phyloP scores from a whole-genome alignment of 2,113 vertebrate species.

The Leptobrachium ailaonicum region DNA sequence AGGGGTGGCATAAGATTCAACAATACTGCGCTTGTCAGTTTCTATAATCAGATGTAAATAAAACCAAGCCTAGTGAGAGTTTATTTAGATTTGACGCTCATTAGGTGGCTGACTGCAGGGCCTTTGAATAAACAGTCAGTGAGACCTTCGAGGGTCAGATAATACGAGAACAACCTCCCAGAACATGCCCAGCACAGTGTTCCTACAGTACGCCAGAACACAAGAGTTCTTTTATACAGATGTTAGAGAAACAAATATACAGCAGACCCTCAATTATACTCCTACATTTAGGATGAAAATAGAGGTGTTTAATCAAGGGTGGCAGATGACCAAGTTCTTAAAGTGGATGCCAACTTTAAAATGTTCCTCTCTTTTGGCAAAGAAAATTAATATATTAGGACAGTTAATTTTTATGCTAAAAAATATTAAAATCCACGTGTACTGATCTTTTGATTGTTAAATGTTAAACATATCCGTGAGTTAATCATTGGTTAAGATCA shows the following conservation, averaged over 20 bases:
- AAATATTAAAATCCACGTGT: constrained; percentile 23
- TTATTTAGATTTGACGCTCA: constrained; percentile 50
- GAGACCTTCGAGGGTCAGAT: constrained; percentile 43
- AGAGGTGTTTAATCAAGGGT: constrained; percentile 48
- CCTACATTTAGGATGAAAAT: constrained; percentile 47
- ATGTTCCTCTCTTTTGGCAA: constrained; percentile 32
- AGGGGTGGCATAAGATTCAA: neutral
- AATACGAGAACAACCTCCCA: constrained; percentile 47
- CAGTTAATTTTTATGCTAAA: neutral
- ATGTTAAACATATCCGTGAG: too few species aligned
- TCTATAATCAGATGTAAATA: constrained; percentile 51
- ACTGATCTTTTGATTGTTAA: neutral
- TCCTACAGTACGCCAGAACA: constrained; percentile 44
- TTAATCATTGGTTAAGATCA: too few species aligned
- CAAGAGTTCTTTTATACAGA: constrained; percentile 46
- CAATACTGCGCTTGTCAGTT: constrained; percentile 43
- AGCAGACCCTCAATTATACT: constrained; percentile 49
- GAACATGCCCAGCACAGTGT: constrained; percentile 39
- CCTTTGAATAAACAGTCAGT: constrained; percentile 46
- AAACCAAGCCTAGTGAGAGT: constrained; percentile 42
- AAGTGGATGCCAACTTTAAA: constrained; percentile 38
- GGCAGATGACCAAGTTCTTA: constrained; percentile 42
- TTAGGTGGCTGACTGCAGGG: constrained; percentile 47
- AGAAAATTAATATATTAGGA: constrained; percentile 21
- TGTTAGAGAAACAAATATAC: constrained; percentile 45